Conservation (phyloP, 2,888 invertebrate genomes). For the Ornithoptera alexandrae region DNA sequence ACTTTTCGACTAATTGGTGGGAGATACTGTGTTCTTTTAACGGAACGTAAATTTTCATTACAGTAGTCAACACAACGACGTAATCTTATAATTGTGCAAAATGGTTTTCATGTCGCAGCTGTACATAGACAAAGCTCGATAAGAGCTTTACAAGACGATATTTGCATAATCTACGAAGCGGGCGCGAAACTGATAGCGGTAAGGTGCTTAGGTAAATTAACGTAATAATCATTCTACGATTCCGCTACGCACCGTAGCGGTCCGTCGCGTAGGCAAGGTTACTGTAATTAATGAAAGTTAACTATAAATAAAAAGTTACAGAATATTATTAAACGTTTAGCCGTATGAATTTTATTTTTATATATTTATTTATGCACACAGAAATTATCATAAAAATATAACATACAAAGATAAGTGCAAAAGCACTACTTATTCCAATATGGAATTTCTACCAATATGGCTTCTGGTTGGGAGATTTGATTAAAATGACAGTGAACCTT, state of each 20-base stretch:
- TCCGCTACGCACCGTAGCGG: conserved; percentile 42
- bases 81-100: conserved; percentile 16
- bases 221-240: conserved; percentile 49
- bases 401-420: no score
- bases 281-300: conserved; percentile 32
- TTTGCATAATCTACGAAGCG: conserved; percentile 74
- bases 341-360: no score
- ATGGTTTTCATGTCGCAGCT: conserved; percentile 35
- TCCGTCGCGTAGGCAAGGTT: conserved; percentile 37
- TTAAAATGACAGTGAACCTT: no score
- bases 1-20: conserved; percentile 81
- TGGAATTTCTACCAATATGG: no score
- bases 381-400: no score
- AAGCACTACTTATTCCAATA: no score
- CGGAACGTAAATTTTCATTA: conserved; percentile 37
- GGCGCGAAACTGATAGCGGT: conserved; percentile 73
- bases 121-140: conserved; percentile 70
- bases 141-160: conserved; percentile 70
- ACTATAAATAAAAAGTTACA: neutral
- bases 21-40: conserved; percentile 46
- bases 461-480: no score
- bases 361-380: no score
- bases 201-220: conserved; percentile 78
- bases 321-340: no score
- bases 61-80: conserved; percentile 25